A percentile compares a stretch with the other conserved stretches of the same genome.
Evolutionary conservation across 2,113 vertebrate genomes (phyloP).

Genomic region (Mustela nigripes): DNA sequence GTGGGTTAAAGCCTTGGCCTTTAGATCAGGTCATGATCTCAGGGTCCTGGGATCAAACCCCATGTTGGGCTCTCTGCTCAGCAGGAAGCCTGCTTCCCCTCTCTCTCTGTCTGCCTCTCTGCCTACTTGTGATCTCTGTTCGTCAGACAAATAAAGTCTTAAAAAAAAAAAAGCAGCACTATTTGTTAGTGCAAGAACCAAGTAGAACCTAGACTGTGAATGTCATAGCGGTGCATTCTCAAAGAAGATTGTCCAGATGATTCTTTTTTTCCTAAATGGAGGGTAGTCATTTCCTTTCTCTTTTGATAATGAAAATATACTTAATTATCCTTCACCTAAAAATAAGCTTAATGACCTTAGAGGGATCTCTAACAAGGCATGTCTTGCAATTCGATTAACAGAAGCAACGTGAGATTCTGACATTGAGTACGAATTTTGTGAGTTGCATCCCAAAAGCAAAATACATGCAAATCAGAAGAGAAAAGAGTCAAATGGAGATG

Average conservation of each 20-base stretch:
- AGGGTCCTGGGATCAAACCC: too few species aligned
- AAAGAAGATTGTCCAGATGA: not conserved
- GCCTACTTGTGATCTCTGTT: too few species aligned
- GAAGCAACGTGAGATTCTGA: not conserved
- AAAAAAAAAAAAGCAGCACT: not conserved
- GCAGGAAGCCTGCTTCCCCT: too few species aligned
- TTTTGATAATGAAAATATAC: not conserved
- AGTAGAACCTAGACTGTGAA: not conserved
- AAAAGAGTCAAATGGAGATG: not conserved
- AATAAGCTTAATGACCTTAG: not conserved
- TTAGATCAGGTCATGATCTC: too few species aligned
- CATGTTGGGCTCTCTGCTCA: too few species aligned
- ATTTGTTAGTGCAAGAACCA: not conserved
- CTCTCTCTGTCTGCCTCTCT: too few species aligned
- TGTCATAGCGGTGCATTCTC: not conserved
- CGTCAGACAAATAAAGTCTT: too few species aligned
- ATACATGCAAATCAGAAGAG: not conserved
- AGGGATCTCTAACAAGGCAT: not conserved
- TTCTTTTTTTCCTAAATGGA: not conserved
- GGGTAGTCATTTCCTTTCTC: not conserved
- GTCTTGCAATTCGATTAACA: not conserved
- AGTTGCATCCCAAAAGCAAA: not conserved
- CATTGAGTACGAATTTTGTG: not conserved
- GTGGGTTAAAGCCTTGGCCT: too few species aligned
- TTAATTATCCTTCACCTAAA: conserved; percentile 42